These are phyloP conservation scores for Trichonephila clavipes DNA, from an alignment of 1,140 invertebrate genomes.

Conservation along the genomic window DNA sequence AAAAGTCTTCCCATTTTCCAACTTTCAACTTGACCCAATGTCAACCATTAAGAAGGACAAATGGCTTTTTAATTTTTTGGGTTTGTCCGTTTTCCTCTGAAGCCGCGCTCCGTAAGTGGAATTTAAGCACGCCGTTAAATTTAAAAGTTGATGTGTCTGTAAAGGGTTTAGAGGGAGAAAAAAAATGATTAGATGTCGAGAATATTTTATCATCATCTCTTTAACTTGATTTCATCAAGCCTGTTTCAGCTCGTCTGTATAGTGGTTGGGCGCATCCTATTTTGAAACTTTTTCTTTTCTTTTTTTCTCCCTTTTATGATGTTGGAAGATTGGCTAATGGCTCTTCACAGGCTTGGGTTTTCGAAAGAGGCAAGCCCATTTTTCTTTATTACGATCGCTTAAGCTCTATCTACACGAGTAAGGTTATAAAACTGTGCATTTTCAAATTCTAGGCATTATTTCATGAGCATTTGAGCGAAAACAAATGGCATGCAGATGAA, in stretches of 20 bases:
- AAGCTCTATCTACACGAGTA: too few relatives aligned
- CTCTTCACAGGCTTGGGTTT: background rate
- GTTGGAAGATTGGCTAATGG: background rate
- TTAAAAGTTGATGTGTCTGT: background rate
- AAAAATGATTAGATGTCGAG: background rate
- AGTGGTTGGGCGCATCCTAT: background rate
- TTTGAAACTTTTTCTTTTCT: background rate
- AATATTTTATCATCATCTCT: background rate
- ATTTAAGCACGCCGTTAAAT: background rate
- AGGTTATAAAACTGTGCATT: too few relatives aligned
- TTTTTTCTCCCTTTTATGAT: background rate
- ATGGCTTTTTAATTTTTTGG: background rate
- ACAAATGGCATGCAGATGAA: too few relatives aligned
- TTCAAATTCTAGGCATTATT: too few relatives aligned
- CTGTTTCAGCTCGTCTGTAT: background rate
- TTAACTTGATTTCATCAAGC: background rate
- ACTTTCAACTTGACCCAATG: constrained; percentile 11
- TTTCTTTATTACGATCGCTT: too few relatives aligned
- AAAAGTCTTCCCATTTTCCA: background rate
- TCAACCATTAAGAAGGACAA: background rate
- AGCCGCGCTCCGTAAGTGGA: background rate
- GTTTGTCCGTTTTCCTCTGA: background rate
- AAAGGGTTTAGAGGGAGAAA: background rate
- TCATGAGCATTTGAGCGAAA: too few relatives aligned
- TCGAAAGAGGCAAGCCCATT: background rate